Conservation (phyloP, 2,888 invertebrate genomes). For the Ectemnius cavifrons region DNA sequence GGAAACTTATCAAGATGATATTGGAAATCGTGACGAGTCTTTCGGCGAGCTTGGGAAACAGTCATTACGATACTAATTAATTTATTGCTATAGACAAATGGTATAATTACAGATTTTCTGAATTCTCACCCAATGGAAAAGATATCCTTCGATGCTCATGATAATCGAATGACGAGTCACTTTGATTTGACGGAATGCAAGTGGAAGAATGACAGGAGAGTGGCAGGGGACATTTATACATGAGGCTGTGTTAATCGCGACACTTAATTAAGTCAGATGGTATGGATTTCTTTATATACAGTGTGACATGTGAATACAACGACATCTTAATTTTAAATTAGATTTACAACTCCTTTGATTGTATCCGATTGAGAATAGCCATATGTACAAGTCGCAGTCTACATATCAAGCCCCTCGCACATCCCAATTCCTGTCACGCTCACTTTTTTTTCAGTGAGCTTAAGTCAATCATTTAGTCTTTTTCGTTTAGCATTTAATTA, state of each 20-base stretch:
- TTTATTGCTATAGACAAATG: conserved; percentile 15
- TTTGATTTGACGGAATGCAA: neutral
- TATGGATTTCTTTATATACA: conserved; percentile 32
- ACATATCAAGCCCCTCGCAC: neutral
- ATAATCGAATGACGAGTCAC: too few species aligned
- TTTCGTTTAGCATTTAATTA: too few species aligned
- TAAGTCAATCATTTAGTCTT: too few species aligned
- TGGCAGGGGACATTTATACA: conserved; percentile 31
- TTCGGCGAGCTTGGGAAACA: neutral
- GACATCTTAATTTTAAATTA: neutral
- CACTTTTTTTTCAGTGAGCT: too few species aligned
- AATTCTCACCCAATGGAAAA: too few species aligned
- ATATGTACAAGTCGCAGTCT: conserved; percentile 32
- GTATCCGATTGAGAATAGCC: conserved; percentile 20
- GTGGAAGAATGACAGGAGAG: conserved; percentile 23
- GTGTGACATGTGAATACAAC: conserved; percentile 14
- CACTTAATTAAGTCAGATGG: conserved; percentile 10
- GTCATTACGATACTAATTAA: conserved; percentile 5
- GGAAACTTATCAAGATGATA: conserved; percentile 9
- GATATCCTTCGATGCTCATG: too few species aligned
- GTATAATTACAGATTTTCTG: too few species aligned
- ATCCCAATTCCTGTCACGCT: too few species aligned
- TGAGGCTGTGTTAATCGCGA: conserved; percentile 17
- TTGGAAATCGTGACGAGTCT: conserved; percentile 12
- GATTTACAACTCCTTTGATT: conserved; percentile 29